phyloP scores from a whole-genome alignment of 1,140 invertebrate species.

The Bombus picipes region DNA sequence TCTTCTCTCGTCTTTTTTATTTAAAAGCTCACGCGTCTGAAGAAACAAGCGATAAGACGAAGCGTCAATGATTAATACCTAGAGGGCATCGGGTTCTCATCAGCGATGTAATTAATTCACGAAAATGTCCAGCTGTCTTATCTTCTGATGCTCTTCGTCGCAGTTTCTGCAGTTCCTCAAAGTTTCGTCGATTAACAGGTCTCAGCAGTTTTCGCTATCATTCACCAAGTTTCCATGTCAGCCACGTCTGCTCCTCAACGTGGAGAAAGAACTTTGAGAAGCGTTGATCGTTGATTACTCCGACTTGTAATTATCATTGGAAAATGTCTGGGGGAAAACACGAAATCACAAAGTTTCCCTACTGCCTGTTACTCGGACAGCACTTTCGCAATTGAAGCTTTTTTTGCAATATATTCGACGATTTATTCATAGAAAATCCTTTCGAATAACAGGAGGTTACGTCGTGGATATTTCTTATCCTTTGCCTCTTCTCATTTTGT shows the following conservation, averaged over 20 bases:
- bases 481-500: slow-evolving; percentile 35
- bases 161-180: slow-evolving; percentile 44
- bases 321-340: not conserved
- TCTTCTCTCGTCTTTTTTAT: not conserved
- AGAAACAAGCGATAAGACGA: slow-evolving; percentile 15
- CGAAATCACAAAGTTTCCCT: not conserved
- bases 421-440: slow-evolving; percentile 23
- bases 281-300: slow-evolving; percentile 2
- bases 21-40: not conserved
- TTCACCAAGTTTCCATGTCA: slow-evolving; percentile 34
- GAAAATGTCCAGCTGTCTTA: slow-evolving; percentile 61
- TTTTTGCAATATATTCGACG: not conserved
- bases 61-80: slow-evolving; percentile 56
- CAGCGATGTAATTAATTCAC: slow-evolving; percentile 60
- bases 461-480: slow-evolving; percentile 24
- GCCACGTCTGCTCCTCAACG: not conserved
- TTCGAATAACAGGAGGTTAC: slow-evolving; percentile 24
- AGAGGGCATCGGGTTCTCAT: slow-evolving; percentile 32
- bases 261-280: not conserved
- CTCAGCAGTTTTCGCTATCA: slow-evolving; percentile 65
- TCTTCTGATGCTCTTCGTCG: slow-evolving; percentile 53
- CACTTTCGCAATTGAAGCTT: not conserved
- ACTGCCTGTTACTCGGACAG: not conserved
- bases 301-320: not conserved
- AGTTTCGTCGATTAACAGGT: slow-evolving; percentile 65